Conservation (phyloP, 2,797 vertebrate genomes). For the Margarornis squamiger region DNA sequence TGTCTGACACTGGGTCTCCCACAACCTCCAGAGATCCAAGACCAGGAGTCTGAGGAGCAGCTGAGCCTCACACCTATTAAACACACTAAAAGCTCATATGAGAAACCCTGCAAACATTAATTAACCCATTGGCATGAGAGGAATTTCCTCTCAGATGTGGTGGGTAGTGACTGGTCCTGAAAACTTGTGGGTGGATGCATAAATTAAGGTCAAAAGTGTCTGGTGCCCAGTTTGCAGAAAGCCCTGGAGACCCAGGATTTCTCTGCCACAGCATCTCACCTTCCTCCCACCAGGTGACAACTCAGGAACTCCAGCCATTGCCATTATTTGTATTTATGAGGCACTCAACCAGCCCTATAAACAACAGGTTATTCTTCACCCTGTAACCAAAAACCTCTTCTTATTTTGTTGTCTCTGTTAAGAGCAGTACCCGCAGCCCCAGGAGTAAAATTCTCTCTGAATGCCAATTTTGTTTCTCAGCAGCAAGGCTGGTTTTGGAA, state of each 20-base stretch:
- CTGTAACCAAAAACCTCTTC: not conserved
- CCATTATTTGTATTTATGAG: not conserved
- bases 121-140: not conserved
- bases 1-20: not conserved
- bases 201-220: not conserved
- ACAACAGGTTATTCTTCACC: not conserved
- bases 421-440: not conserved
- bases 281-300: accelerated
- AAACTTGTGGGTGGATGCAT: not conserved
- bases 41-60: not conserved
- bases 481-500: not conserved
- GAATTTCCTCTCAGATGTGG: not conserved
- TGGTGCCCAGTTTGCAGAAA: not conserved
- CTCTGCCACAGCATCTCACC: not conserved
- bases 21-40: not conserved
- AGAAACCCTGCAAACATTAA: not conserved
- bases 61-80: not conserved
- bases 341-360: not conserved
- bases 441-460: not conserved
- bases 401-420: not conserved
- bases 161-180: not conserved
- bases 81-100: not conserved
- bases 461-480: not conserved
- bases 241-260: not conserved
- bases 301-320: not conserved